Evolutionary conservation across 2,888 invertebrate genomes (phyloP), one percentile per base, ranked within the genome.

Genomic region (Hedya salicella): DNA sequence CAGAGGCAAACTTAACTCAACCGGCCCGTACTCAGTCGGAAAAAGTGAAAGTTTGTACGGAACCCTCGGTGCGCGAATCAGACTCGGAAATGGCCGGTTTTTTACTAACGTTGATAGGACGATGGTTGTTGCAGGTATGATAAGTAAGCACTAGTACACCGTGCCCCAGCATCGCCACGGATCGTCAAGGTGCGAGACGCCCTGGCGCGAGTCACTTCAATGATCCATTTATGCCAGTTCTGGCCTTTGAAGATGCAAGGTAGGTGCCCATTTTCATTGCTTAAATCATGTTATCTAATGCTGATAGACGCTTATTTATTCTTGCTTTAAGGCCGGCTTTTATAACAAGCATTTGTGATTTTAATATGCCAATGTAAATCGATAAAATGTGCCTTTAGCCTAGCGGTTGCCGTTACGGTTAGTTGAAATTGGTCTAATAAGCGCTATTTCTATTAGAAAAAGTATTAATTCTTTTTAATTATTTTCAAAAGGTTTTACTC

Each of bases 211-310:
- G 83, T 87, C 87, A 86, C 86, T 87, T 93, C 93, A 93, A 94
- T 93, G 94, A 93, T 87, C 90, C 91, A 93, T 94, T 93, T 94
- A 94, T 94, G 94, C 94, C 94, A 92, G 93, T 93, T 87, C 88
- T 93, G 92, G 93, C 91, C 81, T 85, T 91, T 88, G 93, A 94
- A 93, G 93, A 94, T 94, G 94, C 93, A 93, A 94, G 94, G 94
- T 94, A 84, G 83, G 79, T 77, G 36, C 14, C 54, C 44, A 25
- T 21, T 44, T 9, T 25, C 16, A 40, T 25, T 13, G n/a, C 6
- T 13, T 21, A 39, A 6, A 16, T 16, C 9, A 16, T n/a, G 11
- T 52, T 36, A 13, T 13, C 9, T 52, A 11, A n/a, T 16, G 0
- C 13, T 13, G 32, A 36, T 36, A 5, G 8, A 36, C 11, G 11